These are phyloP conservation scores for Melanogrammus aeglefinus DNA, from an alignment of 2,797 vertebrate genomes.

Conservation along the genomic window DNA sequence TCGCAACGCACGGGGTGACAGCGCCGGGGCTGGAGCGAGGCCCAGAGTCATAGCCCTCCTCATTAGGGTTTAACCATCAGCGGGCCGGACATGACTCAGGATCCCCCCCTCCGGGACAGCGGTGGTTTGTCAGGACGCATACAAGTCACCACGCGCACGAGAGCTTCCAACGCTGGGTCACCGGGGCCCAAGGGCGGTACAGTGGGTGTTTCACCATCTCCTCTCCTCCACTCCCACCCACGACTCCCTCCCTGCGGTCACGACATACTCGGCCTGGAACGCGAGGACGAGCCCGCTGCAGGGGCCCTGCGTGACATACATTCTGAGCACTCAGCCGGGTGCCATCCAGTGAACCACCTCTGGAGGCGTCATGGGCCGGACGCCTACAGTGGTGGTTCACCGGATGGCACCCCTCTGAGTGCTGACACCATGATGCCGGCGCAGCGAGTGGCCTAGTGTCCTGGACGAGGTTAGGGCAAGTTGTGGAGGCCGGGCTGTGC, in stretches of 20 bases:
- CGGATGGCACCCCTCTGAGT: neutral
- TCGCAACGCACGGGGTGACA: slow-evolving; percentile 16
- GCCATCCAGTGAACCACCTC: no score
- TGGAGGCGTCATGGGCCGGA: no score
- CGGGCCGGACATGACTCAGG: slow-evolving; percentile 51
- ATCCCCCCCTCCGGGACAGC: slow-evolving; percentile 40
- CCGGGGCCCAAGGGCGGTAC: slow-evolving; percentile 37
- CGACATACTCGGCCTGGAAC: slow-evolving; percentile 48
- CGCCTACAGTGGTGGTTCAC: neutral
- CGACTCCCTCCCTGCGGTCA: slow-evolving; percentile 7
- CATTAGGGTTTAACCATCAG: slow-evolving; percentile 62
- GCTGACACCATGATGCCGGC: no score
- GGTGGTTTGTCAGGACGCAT: slow-evolving; percentile 64
- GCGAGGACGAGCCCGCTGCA: neutral
- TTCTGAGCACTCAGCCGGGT: no score
- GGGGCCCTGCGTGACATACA: neutral
- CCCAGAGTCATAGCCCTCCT: slow-evolving; percentile 40
- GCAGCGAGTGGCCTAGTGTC: no score
- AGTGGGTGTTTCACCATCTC: slow-evolving; percentile 44
- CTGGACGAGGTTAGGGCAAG: neutral
- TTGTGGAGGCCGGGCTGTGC: neutral
- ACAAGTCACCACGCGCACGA: slow-evolving; percentile 45
- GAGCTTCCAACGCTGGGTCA: slow-evolving; percentile 33
- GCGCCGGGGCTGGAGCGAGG: slow-evolving; percentile 20
- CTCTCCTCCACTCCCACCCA: slow-evolving; percentile 14